Conservation (phyloP, 92 coral and sea anemone genomes). For the Actinostola sp. region DNA sequence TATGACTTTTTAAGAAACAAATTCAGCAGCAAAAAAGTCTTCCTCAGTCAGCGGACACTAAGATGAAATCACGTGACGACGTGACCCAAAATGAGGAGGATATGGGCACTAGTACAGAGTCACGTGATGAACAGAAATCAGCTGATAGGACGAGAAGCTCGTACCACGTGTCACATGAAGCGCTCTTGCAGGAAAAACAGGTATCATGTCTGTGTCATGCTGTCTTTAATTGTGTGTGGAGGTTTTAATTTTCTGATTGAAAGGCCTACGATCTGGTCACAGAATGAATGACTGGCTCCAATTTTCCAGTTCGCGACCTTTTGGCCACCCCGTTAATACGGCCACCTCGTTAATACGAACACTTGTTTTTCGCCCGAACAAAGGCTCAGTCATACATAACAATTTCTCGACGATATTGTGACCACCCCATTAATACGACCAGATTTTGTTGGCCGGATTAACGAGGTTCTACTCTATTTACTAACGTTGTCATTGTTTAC, state of each 20-base stretch:
- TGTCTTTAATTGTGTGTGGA: neutral
- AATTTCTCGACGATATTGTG: too few species aligned
- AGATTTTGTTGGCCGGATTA: neutral
- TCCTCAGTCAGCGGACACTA: slow-evolving; percentile 26
- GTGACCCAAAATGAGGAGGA: slow-evolving; percentile 26
- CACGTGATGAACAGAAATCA: slow-evolving; percentile 7
- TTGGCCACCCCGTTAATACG: too few species aligned
- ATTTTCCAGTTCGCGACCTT: too few species aligned
- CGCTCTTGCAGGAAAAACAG: slow-evolving; percentile 52
- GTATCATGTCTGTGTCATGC: slow-evolving; percentile 23
- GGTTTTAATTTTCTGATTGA: too few species aligned
- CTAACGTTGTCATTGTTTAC: neutral
- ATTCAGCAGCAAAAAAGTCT: slow-evolving; percentile 19
- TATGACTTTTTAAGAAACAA: slow-evolving; percentile 4
- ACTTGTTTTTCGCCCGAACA: too few species aligned
- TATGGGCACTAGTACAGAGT: slow-evolving; percentile 18
- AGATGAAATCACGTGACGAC: slow-evolving; percentile 41
- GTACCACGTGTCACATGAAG: slow-evolving; percentile 63
- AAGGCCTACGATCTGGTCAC: too few species aligned
- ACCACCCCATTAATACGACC: too few species aligned
- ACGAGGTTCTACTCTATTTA: neutral
- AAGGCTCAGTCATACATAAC: too few species aligned
- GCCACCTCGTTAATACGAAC: too few species aligned
- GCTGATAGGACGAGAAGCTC: slow-evolving; percentile 60
- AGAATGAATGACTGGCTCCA: too few species aligned